phyloP scores from a whole-genome alignment of 2,113 vertebrate species.

The Dascyllus trimaculatus region DNA sequence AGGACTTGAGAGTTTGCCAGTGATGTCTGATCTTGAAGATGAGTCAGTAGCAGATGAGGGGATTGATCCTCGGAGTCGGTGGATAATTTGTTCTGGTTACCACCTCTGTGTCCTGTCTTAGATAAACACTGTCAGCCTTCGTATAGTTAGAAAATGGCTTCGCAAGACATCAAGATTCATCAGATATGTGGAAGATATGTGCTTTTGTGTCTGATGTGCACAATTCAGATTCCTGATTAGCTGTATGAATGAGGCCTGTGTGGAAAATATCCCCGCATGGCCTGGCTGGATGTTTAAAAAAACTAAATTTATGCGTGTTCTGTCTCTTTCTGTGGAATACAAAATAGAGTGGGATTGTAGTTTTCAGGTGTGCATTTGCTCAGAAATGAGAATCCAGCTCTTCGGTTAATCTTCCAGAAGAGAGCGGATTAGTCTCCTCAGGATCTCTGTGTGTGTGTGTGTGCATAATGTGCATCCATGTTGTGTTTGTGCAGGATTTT shows the following conservation, averaged over 20 bases:
- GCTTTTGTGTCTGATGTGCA: too few relatives aligned
- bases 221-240: too few relatives aligned
- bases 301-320: too few relatives aligned
- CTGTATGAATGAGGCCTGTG: too few relatives aligned
- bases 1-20: not conserved
- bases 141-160: too few relatives aligned
- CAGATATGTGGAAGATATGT: too few relatives aligned
- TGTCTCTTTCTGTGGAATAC: too few relatives aligned
- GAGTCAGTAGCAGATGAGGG: not conserved
- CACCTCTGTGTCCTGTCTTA: not conserved
- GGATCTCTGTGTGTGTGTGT: constrained; percentile 3
- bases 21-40: not conserved
- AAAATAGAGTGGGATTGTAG: not conserved
- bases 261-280: too few relatives aligned
- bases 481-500: not conserved
- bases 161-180: too few relatives aligned
- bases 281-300: too few relatives aligned
- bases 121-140: not conserved
- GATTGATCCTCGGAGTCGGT: not conserved
- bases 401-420: constrained; percentile 23
- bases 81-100: not conserved
- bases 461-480: not conserved
- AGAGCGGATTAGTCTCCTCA: constrained; percentile 39
- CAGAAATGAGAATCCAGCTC: not conserved
- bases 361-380: not conserved